phyloP scores from a whole-genome alignment of 2,113 vertebrate species.

The Cyanoliseus patagonus region DNA sequence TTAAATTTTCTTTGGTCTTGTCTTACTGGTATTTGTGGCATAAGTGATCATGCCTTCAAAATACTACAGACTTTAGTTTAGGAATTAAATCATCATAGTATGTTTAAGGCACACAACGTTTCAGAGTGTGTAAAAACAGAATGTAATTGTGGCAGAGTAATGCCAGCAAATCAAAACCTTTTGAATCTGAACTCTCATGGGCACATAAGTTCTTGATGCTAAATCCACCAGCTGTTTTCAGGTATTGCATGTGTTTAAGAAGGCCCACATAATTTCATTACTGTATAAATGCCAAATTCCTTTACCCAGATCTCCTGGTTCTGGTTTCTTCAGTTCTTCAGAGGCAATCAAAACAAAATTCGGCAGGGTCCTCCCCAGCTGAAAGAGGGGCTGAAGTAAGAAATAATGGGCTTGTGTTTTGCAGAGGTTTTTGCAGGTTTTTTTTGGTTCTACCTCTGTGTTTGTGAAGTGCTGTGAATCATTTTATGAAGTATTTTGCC shows the following conservation, averaged over 20 bases:
- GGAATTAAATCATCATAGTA: background rate
- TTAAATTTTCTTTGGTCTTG: background rate
- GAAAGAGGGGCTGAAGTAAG: background rate
- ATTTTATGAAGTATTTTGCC: background rate
- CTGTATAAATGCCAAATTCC: background rate
- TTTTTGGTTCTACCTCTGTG: background rate
- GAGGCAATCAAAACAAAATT: background rate
- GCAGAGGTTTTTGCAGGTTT: background rate
- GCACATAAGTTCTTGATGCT: background rate
- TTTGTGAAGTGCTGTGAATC: background rate
- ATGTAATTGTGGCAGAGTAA: background rate
- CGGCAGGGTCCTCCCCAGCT: background rate
- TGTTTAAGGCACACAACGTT: background rate
- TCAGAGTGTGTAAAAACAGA: background rate
- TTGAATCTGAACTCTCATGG: background rate
- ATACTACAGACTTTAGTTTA: background rate
- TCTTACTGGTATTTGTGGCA: background rate
- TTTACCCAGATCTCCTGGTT: background rate
- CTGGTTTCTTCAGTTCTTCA: conserved; percentile 10
- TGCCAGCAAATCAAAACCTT: background rate
- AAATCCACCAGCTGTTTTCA: background rate
- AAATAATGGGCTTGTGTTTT: background rate
- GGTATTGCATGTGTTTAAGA: background rate
- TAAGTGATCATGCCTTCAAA: background rate
- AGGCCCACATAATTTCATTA: background rate